Evolutionary conservation across 2,113 vertebrate genomes (phyloP).

Genomic region (Polypterus bichir): DNA sequence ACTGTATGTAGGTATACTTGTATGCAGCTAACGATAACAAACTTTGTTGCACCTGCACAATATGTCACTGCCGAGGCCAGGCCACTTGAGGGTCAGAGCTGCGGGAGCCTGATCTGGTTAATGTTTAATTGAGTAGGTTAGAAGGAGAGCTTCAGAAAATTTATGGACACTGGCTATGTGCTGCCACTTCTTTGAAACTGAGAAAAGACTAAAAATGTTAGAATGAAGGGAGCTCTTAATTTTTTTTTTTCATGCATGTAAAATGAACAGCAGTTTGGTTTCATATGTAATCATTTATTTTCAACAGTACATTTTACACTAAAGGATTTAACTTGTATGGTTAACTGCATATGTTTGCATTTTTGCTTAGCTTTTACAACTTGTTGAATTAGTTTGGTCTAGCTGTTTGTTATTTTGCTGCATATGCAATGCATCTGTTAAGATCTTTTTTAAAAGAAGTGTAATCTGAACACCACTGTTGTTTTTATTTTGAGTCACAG

Average conservation of each 20-base stretch:
- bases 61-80: constrained; percentile 17
- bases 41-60: constrained; percentile 14
- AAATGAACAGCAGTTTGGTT: no score
- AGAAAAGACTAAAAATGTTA: neutral
- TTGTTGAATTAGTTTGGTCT: no score
- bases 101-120: constrained; percentile 30
- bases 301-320: no score
- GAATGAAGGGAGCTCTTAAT: neutral
- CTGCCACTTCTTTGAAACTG: constrained; percentile 1
- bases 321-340: no score
- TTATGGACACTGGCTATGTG: constrained; percentile 26
- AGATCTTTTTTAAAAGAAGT: no score
- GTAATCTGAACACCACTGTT: no score
- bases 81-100: constrained; percentile 30
- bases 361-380: no score
- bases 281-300: no score
- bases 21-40: constrained; percentile 10
- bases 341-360: no score
- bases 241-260: constrained; percentile 6
- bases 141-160: constrained; percentile 20
- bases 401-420: no score
- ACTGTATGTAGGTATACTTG: constrained; percentile 23
- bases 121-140: constrained; percentile 26
- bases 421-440: no score
- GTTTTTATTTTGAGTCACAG: no score